phyloP scores from a whole-genome alignment of 2,888 invertebrate genomes.

The Nomada hirtipes region DNA sequence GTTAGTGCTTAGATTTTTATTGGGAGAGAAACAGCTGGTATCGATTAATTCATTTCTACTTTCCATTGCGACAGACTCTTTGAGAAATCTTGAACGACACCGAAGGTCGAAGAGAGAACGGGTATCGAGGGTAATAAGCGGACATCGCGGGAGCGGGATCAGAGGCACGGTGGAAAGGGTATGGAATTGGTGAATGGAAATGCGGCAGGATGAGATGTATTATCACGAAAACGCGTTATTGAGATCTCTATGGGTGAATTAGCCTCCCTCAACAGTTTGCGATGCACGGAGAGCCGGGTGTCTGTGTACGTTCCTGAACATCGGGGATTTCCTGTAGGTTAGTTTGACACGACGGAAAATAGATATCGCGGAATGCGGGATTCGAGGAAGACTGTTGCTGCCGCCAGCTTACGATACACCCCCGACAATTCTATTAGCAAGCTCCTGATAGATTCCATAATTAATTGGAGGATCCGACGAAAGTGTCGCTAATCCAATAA shows the following conservation, averaged over 20 bases:
- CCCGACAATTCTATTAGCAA: constrained; percentile 24
- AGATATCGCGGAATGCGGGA: constrained; percentile 53
- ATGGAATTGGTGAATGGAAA: constrained; percentile 54
- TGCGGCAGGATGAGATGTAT: constrained; percentile 54
- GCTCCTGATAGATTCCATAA: neutral
- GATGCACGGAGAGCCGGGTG: constrained; percentile 39
- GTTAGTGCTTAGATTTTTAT: too few species aligned
- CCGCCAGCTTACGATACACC: constrained; percentile 9
- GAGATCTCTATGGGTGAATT: constrained; percentile 80
- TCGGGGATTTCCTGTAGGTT: constrained; percentile 59
- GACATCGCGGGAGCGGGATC: constrained; percentile 13
- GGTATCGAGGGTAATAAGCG: neutral
- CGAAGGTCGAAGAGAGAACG: neutral
- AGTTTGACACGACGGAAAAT: constrained; percentile 60
- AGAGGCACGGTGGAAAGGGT: constrained; percentile 4
- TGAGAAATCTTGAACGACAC: too few species aligned
- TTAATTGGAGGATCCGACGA: neutral
- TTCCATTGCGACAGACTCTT: too few species aligned
- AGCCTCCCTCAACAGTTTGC: constrained; percentile 68
- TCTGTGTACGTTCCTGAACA: constrained; percentile 47
- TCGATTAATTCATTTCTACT: too few species aligned
- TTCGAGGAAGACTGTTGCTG: constrained; percentile 34
- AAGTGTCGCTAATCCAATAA: neutral
- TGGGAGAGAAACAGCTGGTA: too few species aligned
- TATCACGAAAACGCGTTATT: constrained; percentile 77